Base-by-base conservation (phyloP, 2,888 invertebrate genomes). In the Acleris laterana region DNA sequence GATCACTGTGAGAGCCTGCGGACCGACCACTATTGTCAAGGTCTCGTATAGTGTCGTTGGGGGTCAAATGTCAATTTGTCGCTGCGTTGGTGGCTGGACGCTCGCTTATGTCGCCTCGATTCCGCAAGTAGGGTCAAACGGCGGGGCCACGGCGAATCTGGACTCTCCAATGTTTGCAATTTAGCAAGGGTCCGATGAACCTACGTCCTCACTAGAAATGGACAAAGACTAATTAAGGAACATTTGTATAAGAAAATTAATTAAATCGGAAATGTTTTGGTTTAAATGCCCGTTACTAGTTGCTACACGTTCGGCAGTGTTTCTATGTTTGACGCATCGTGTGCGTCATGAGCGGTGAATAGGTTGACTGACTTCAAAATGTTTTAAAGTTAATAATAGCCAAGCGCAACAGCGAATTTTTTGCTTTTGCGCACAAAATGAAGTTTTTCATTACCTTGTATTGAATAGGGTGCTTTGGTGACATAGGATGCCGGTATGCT, bases 61-160 rank as follows among this genome's bases (percentile, higher is more conserved):
- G 13, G 90, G 90, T 91, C 89, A 89, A 87, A 81, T 88, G 90
- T 91, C 88, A 91, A 90, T 88, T 91, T 82, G 81, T 82, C 82
- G 83, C 80, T 77, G 84, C 88, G 88, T 88, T 90, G 89, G 85
- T 77, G 83, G 85, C 85, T 87, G 87, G 85, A 84, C 85, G 81
- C 78, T 86, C 84, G 88, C 88, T 79, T 86, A 87, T 83, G 80
- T 86, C 74, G 84, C 74, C 81, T 82, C 81, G 83, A 81, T 85
- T 84, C 84, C 72, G 78, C 84, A 91, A 91, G 84, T 71, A 85
- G 88, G 90, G 90, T 92, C 85, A 92, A 91, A 83, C 79, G 83
- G 79, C 78, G 77, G 76, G 90, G 89, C 81, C 88, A 87, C 83
- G 81, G 80, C 77, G 82, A 87, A 89, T 90, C 88, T 88, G 85